These are phyloP conservation scores for Polyploca ridens DNA, from an alignment of 2,888 invertebrate species.

Conservation along the genomic window DNA sequence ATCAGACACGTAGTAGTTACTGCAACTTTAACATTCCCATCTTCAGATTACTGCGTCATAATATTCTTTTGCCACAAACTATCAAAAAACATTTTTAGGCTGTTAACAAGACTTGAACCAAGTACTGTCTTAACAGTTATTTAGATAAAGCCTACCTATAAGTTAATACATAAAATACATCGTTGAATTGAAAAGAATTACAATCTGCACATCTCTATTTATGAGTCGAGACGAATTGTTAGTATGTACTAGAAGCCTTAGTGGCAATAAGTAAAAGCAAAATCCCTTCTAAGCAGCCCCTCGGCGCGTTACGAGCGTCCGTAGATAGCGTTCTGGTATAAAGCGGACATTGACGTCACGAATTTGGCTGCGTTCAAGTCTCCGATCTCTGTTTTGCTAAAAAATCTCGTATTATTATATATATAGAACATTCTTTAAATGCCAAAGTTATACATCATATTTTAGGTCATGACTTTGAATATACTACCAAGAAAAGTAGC, in stretches of 20 bases:
- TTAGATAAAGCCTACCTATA: too few species aligned
- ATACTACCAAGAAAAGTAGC: not conserved
- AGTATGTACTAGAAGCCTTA: conserved; percentile 34
- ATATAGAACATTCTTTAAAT: not conserved
- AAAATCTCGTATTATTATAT: not conserved
- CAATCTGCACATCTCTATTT: not conserved
- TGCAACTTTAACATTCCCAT: not conserved
- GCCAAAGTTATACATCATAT: not conserved
- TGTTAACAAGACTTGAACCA: too few species aligned
- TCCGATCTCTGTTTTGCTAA: not conserved
- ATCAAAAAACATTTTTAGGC: too few species aligned
- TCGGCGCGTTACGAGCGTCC: conserved; percentile 44
- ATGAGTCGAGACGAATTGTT: conserved; percentile 39
- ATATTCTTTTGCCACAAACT: not conserved
- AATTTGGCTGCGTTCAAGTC: conserved; percentile 16
- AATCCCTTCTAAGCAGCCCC: conserved; percentile 45
- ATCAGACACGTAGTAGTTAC: not conserved
- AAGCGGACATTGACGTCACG: conserved; percentile 42
- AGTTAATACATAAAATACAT: too few species aligned
- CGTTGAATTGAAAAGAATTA: not conserved
- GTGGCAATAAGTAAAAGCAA: conserved; percentile 46
- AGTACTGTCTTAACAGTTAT: too few species aligned
- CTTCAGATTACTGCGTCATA: not conserved
- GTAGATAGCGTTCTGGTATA: conserved; percentile 42
- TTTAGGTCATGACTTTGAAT: not conserved